Conservation (phyloP, 1,140 invertebrate genomes). For the Myzus persicae region DNA sequence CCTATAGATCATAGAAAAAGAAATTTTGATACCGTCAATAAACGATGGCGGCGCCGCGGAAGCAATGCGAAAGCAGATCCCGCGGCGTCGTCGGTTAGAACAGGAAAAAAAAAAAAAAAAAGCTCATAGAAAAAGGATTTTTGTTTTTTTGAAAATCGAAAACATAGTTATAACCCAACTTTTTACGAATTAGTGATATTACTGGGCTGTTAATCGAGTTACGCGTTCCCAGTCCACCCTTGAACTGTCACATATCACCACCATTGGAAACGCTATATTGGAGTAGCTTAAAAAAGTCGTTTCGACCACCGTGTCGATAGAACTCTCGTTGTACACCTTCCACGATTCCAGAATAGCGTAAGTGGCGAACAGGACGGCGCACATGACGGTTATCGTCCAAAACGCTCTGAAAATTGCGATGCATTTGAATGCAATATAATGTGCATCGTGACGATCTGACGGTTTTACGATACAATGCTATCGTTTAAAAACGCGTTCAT, state of each 20-base stretch:
- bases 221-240: constrained; percentile 62
- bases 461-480: neutral
- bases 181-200: neutral
- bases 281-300: constrained; percentile 61
- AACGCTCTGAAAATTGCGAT: constrained; percentile 40
- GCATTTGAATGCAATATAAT: neutral
- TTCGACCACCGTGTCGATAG: constrained; percentile 62
- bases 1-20: no score
- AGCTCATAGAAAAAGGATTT: no score
- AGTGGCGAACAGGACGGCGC: constrained; percentile 53
- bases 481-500: neutral
- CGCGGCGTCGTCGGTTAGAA: no score
- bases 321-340: constrained; percentile 56
- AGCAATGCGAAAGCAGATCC: no score
- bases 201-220: neutral
- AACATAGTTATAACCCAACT: neutral
- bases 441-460: neutral
- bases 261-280: constrained; percentile 62
- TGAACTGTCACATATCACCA: constrained; percentile 63
- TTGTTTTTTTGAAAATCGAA: no score
- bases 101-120: no score
- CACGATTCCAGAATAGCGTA: constrained; percentile 55
- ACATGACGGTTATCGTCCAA: constrained; percentile 57
- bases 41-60: no score
- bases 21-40: no score